Conservation (phyloP, 2,888 invertebrate genomes). For the Yponomeuta plumbellus region DNA sequence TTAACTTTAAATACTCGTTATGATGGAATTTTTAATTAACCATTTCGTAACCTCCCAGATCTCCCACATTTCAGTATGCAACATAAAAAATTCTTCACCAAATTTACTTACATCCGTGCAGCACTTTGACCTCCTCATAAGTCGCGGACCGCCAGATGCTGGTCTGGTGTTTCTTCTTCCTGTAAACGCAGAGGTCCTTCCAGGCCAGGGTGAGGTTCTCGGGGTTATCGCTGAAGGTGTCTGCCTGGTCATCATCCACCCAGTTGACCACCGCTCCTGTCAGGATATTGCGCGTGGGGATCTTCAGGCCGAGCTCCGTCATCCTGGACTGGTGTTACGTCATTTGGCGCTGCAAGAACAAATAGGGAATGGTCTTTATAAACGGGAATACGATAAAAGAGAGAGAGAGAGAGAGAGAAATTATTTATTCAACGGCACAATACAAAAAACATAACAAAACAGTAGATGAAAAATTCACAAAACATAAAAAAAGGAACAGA, state of each 20-base stretch:
- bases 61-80: too few species aligned
- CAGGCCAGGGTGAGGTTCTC: conserved; percentile 68
- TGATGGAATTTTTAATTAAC: too few species aligned
- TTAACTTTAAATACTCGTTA: too few species aligned
- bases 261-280: conserved; percentile 66
- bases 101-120: conserved; percentile 69
- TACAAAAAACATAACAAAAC: too few species aligned
- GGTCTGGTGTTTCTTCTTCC: conserved; percentile 62
- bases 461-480: too few species aligned
- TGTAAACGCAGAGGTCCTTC: conserved; percentile 72
- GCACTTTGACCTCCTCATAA: conserved; percentile 69
- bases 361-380: conserved; percentile 15
- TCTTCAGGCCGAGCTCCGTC: conserved; percentile 45
- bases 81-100: not conserved
- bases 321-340: conserved; percentile 43
- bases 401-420: too few species aligned
- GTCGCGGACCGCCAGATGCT: conserved; percentile 68
- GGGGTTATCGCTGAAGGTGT: conserved; percentile 28
- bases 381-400: not conserved
- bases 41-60: too few species aligned
- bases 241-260: conserved; percentile 33
- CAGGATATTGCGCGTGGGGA: conserved; percentile 63
- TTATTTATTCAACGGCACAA: too few species aligned
- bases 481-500: too few species aligned
- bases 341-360: conserved; percentile 45